Evolutionary conservation across 1,140 invertebrate genomes (phyloP), one percentile per base, ranked within the genome.

Genomic region (Neodiprion lecontei): DNA sequence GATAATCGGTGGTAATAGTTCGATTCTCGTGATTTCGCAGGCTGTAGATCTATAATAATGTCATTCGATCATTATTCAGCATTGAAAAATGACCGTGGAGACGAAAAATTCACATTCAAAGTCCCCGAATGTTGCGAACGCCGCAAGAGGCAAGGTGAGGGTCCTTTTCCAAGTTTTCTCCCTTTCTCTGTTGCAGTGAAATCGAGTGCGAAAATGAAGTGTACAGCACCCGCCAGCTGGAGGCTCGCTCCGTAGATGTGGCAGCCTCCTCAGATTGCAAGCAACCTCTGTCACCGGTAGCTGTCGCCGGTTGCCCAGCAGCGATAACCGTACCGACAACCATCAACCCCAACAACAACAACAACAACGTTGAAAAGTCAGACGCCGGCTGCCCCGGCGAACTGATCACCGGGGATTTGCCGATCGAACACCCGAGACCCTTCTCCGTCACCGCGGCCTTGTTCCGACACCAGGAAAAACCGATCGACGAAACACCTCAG

Each of bases 151-250:
- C 28, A 40, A 40, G 2, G 28, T 40, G 28, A 40, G 28, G 28
- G 28, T 3, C 28, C 28, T 40, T 40, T 40, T 40, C 28, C 28
- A 40, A 40, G 28, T 40, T 69, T 12, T 47, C 21, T 69, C 5
- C 21, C 23, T 28, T 77, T 65, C 65, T 90, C 53, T 89, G 80
- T 93, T 93, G 77, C 92, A 97, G 96, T 92, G 95, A 93, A 84
- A 91, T 97, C 87, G 95, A 97, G 91, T 92, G 93, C 88, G 91
- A 94, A 89, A 90, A 96, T 92, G 93, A 96, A 87, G 92, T 97
- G 82, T 94, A 96, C 86, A 96, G 95, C 81, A 90, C 91, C 86
- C 92, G 91, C 85, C 95, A 96, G 89, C 78, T 90, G 76, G 83
- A 83, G 80, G 85, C 81, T 61, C 84, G 82, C 76, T 70, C 74